Evolutionary conservation across 2,113 vertebrate genomes (phyloP), one percentile per base, ranked within the genome.

Genomic region (Centropus unirufus): DNA sequence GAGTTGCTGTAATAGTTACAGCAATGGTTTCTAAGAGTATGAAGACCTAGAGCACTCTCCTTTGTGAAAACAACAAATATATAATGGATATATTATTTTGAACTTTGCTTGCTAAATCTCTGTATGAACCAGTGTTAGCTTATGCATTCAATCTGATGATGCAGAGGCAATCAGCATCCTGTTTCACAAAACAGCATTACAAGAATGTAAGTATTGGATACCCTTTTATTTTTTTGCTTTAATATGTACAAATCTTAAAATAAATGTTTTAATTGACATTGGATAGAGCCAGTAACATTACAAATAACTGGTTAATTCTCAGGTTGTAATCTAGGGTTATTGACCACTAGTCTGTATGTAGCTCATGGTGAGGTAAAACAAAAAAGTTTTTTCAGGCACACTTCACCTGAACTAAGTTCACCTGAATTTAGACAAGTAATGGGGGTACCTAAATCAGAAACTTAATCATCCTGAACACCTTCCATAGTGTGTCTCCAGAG

Each of bases 401-500:
- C 49, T 86, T 90, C 51, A 73, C 14, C 12, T 46, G 18, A 68
- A 47, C 44, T 34, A 80, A 61, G 5, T 52, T 18, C 14, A 40
- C 30, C 8, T 52, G 39, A 87, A 47, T 76, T 79, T 73, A 30
- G 59, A 15, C 29, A 76, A 47, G 16, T 57, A 58, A 22, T 39
- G 67, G 51, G 32, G 13, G 1, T 78, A 34, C 13, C 64, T 89
- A 34, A 46, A 23, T 30, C 4, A 67, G 19, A 51, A 76, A 11
- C 4, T 66, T 77, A n/a, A 21, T 66, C 26, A 62, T 8, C 16
- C 12, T 52, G 18, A 80, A 36, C 61, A 11, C 19, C 29, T 89
- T 88, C 13, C 1, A 1, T 39, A 36, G n/a, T 2, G 2, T 4
- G 5, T 67, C 29, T 69, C 3, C 14, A 34, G 42, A 83, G 14